Base-by-base conservation (phyloP, 2,797 vertebrate genomes). In the Pterois miles region DNA sequence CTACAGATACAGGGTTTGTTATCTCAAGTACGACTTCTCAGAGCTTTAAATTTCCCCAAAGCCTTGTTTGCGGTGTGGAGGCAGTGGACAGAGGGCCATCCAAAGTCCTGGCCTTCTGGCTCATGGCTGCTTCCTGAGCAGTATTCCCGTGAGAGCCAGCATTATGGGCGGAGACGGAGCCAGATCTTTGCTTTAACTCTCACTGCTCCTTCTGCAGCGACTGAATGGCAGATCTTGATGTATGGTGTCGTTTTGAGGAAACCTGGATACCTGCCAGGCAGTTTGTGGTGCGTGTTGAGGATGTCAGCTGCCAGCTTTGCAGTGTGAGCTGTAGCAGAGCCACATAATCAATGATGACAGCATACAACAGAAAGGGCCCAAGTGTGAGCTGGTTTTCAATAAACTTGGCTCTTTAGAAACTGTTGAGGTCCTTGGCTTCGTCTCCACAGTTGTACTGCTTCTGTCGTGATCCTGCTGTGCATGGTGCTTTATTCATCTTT, bases 311-410 rank as follows among this genome's bases (percentile, higher is more conserved):
- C 34, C 73, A 78, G 80, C 65, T 78, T 62, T 78, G 58, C 81
- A 34, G 33, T 8, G 18, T 36, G 83, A 78, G 66, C 71, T 64
- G 65, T 65, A 66, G 71, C 70, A 68, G 34, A 78, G 81, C 67
- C 58, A 59, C 74, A 58, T 69, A 50, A 74, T 71, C 68, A 48
- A 8, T 22, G 58, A 82, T 66, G 71, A 67, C 75, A 57, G 54
- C 34, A n/a, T 36, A 40, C 40, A 75, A 82, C 71, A 86, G 70
- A 85, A 81, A 53, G 52, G 18, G 8, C 73, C 65, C 4, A 7
- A 79, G 67, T 85, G 90, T 93, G 93, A 93, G 81, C 73, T 75
- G 91, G 58, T 88, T 93, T 89, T 89, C 65, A 93, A 93, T 87
- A 31, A 82, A 76, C 60, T 29, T 20, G 38, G 31, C 53, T 88